Evolutionary conservation across 2,113 vertebrate species (phyloP), one percentile per base, ranked within the genome.

Genomic region (Sardina pilchardus): DNA sequence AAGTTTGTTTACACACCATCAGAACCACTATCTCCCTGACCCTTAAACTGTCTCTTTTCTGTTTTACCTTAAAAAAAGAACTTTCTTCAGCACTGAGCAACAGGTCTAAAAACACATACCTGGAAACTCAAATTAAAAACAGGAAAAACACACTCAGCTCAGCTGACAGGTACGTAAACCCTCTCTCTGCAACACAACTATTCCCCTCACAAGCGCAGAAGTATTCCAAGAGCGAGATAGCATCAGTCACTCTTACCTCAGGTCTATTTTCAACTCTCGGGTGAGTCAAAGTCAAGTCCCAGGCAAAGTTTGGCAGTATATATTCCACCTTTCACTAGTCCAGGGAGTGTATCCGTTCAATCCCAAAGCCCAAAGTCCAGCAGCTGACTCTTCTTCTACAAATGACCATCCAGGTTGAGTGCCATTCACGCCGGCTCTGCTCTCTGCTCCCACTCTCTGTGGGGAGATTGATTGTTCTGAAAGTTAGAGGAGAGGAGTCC

Each of bases 391-490:
- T 91, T 92, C 84, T 82, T 88, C 5, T 81, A 91, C 91, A 92
- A 87, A 85, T 85, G 89, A 89, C 91, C 91, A 90, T 93, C 91
- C 91, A 92, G 91, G 90, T 91, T 88, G 82, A 16, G n/a, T 89
- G 86, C 90, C 93, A 93, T 93, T 88, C 91, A 93, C 92, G 87
- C 36, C 63, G n/a, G 44, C 48, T 92, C 84, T 89, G 88, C 90
- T 92, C 92, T 91, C 85, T 89, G 88, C 90, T 92, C 92, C 89
- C 89, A 91, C 92, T 92, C 91, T 94, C 92, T 93, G 91, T 91
- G 88, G 90, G 90, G 94, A 93, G 93, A 88, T 93, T 92, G 93
- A 92, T 94, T 94, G 93, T 92, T 94, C 90, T 88, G 90, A 94
- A 95, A 95, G 90, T 95, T 95, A 90, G 87, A 91, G 88, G 88